Percentiles rank a stretch among this genome's conserved stretches.
phyloP scores from a whole-genome alignment of 2,113 vertebrate species.

The Mesocricetus auratus region DNA sequence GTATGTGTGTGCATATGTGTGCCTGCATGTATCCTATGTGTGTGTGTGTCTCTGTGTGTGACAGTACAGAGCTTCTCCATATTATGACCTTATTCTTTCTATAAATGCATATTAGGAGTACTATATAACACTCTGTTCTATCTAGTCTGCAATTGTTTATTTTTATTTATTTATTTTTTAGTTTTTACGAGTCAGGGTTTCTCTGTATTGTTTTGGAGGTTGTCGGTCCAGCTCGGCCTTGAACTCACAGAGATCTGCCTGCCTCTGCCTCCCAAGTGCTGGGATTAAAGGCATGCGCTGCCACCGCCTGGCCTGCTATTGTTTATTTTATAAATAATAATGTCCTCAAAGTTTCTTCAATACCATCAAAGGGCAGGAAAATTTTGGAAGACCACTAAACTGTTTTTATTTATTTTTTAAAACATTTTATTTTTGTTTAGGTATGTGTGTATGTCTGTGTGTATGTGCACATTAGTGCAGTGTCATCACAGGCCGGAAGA shows the following conservation, averaged over 20 bases:
- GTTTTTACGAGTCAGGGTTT: too few species aligned
- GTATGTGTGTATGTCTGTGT: too few species aligned
- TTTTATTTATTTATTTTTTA: too few species aligned
- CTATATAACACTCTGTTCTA: neutral
- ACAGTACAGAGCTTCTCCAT: neutral
- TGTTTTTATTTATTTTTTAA: neutral
- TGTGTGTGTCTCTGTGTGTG: neutral
- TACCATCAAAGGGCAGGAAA: neutral
- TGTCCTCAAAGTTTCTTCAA: conserved; percentile 12
- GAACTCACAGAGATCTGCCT: too few species aligned
- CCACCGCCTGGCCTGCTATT: too few species aligned
- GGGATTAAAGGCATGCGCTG: too few species aligned
- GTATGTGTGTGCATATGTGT: neutral
- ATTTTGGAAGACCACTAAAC: conserved; percentile 39
- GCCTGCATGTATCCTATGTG: neutral
- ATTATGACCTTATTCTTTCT: neutral
- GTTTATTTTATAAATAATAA: conserved; percentile 20
- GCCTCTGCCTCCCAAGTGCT: too few species aligned
- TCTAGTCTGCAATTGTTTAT: neutral
- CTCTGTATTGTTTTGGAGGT: too few species aligned
- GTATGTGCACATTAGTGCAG: neutral
- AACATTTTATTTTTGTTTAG: neutral
- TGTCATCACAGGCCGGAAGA: neutral
- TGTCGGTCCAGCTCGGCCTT: too few species aligned
- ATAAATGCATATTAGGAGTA: neutral